Conservation (phyloP, 1,140 invertebrate species). For the Drosophila sproati region DNA sequence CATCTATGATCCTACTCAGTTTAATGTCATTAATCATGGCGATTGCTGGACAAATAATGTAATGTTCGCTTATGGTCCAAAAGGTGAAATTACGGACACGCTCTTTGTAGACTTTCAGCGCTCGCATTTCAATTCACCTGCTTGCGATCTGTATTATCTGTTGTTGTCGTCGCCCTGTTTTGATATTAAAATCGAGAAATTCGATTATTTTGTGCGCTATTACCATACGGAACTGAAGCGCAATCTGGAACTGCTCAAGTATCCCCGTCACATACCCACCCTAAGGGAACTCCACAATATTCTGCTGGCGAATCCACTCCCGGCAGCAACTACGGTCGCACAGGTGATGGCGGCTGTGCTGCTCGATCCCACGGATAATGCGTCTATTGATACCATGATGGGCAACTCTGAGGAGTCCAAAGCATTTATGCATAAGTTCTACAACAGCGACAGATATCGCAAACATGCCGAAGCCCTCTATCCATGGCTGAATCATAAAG, state of each 20-base stretch:
- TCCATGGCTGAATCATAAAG: constrained; percentile 54
- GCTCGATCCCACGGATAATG: constrained; percentile 52
- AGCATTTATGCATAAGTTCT: constrained; percentile 50
- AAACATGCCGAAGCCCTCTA: constrained; percentile 47
- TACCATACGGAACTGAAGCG: constrained; percentile 47
- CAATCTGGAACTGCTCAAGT: constrained; percentile 55
- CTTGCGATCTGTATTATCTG: constrained; percentile 67
- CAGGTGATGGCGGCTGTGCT: constrained; percentile 50
- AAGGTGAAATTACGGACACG: constrained; percentile 42
- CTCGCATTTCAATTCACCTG: constrained; percentile 56
- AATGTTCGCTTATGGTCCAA: constrained; percentile 66
- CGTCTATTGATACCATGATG: constrained; percentile 46
- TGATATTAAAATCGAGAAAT: constrained; percentile 57
- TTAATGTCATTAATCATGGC: constrained; percentile 87
- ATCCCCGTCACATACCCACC: constrained; percentile 44
- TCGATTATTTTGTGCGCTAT: constrained; percentile 53
- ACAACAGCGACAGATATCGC: constrained; percentile 45
- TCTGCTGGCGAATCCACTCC: constrained; percentile 30
- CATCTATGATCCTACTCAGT: constrained; percentile 66
- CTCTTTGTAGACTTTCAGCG: constrained; percentile 83
- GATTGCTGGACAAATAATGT: constrained; percentile 85
- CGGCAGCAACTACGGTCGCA: constrained; percentile 21
- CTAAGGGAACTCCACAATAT: constrained; percentile 43
- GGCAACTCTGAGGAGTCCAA: constrained; percentile 20
- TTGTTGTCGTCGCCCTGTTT: constrained; percentile 48